Evolutionary conservation across 1,140 invertebrate species (phyloP), one percentile per base, ranked within the genome.

Genomic region (Drosophila gunungcola): DNA sequence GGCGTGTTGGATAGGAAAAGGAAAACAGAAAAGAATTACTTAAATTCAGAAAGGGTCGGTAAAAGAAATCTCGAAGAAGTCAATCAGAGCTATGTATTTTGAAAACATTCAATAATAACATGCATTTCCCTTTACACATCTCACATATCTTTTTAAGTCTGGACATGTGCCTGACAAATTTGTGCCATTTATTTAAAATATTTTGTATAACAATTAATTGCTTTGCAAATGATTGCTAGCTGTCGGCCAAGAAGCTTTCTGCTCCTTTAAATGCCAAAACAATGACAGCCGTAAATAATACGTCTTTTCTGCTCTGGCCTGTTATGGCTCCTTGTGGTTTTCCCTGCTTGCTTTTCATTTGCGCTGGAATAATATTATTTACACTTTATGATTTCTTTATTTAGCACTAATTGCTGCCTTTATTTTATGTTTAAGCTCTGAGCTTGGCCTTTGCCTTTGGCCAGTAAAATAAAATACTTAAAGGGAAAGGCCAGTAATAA

Each of bases 361-460:
- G 62, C 55, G 55, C 67, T 76, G 48, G 45, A 73, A 67, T 68
- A 82, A 83, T 76, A 68, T 83, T 89, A 83, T 88, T 88, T 86
- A 88, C 79, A 86, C 76, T 86, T 86, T 86, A 86, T 86, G 75
- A 86, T 77, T 86, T 88, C 83, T 88, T 86, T 86, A 83, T 86
- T 83, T 73, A 89, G 72, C 75, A 69, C 83, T 86, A 86, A 86
- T 86, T 86, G 84, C 83, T 88, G 83, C 61, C 62, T 72, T 81
- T 55, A 56, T 68, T 57, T 75, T 29, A 56, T 45, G 58, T 55
- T 43, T 52, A 57, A 65, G 36, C 63, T 41, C 61, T 34, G 39
- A 48, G 51, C 62, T 10, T 21, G 68, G 63, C 36, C 42, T 42
- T 36, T 29, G 32, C 48, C 46, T 32, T 34, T 34, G 63, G 43